phyloP scores from a whole-genome alignment of 2,113 vertebrate genomes.

The Pungitius pungitius region DNA sequence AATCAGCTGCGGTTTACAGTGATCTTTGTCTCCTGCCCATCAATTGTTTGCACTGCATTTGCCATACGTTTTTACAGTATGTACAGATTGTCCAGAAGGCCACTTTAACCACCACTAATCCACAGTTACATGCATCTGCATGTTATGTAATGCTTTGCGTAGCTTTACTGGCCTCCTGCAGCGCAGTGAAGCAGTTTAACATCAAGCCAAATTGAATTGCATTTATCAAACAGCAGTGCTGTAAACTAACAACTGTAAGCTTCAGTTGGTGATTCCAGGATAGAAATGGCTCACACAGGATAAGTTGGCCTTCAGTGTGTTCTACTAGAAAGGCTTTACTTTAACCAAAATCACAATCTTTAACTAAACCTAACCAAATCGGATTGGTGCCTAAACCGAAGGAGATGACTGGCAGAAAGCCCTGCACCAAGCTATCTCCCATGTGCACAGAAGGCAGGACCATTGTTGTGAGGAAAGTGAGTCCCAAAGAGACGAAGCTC shows the following conservation, averaged over 20 bases:
- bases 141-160: not conserved
- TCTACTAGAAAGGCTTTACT: not conserved
- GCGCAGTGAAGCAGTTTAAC: not conserved
- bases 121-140: not conserved
- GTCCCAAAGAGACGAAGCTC: not conserved
- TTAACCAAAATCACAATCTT: not conserved
- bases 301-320: not conserved
- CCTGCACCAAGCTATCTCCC: not conserved
- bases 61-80: not conserved
- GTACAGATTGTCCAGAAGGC: not conserved
- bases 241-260: not conserved
- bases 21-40: not conserved
- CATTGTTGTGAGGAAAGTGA: slow-evolving; percentile 3
- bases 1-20: not conserved
- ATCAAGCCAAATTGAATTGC: not conserved
- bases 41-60: not conserved
- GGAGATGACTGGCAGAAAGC: not conserved
- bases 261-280: not conserved
- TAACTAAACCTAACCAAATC: not conserved
- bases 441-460: not conserved
- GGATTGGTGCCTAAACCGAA: not conserved
- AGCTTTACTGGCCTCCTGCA: not conserved
- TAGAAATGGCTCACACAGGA: not conserved
- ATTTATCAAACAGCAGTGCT: not conserved
- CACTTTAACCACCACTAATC: not conserved